Conservation (phyloP, 1,140 invertebrate genomes). For the Orchesella cincta region DNA sequence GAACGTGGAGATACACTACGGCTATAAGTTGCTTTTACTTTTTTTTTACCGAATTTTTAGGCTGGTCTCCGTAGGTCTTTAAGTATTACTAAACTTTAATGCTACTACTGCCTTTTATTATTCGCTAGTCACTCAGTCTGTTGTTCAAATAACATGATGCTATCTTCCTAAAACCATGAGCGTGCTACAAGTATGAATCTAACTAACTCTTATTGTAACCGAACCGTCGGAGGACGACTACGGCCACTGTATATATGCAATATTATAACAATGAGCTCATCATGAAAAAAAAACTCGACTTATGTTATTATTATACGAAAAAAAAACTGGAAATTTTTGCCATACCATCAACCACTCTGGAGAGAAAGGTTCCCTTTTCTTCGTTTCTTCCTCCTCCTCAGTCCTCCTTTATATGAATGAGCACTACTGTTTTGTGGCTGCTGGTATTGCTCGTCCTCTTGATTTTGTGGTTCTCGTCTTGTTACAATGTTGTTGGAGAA, state of each 20-base stretch:
- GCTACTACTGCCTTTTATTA: not conserved
- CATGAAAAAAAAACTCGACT: conserved; percentile 4
- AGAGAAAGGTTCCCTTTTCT: conserved; percentile 10
- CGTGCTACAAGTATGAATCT: no score
- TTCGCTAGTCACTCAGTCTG: conserved; percentile 5
- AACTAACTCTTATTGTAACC: no score
- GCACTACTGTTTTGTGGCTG: not conserved
- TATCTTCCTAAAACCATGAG: not conserved
- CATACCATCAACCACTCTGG: conserved; percentile 23
- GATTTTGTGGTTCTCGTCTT: not conserved
- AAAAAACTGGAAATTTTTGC: conserved; percentile 16
- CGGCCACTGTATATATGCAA: no score
- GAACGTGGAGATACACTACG: no score
- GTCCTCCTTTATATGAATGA: not conserved
- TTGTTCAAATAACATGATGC: conserved; percentile 19
- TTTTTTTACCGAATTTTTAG: no score
- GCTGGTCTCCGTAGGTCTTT: no score
- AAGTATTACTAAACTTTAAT: no score
- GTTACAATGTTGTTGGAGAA: no score
- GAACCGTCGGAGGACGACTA: no score
- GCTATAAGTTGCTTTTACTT: no score
- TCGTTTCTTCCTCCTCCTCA: not conserved
- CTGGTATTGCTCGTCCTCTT: not conserved
- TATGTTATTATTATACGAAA: conserved; percentile 9
- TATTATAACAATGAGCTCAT: not conserved